Evolutionary conservation across 2,888 invertebrate genomes (phyloP), one percentile per base, ranked within the genome.

Genomic region (Phyto melanocephala): DNA sequence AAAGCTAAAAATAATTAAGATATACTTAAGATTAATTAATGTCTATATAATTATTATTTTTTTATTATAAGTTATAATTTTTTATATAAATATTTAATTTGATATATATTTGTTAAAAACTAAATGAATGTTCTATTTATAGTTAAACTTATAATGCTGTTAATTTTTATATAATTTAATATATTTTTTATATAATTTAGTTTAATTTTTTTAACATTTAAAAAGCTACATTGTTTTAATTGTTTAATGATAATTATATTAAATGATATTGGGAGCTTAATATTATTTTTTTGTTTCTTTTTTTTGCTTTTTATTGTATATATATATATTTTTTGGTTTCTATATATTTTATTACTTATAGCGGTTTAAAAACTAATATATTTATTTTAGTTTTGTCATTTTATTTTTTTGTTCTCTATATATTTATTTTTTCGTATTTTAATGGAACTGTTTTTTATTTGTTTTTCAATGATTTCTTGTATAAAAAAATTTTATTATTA

Each of bases 151-250:
- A 70, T 50, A 35, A 24, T 40, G 24, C 10, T 54, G n/a, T 42
- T 52, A 60, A 15, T 50, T 65, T 52, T 40, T 60, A 35, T 62
- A 28, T 50, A 56, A 28, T 50, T 60, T 33, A 63, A 35, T 70
- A 10, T 80, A 22, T 22, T n/a, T 17, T 45, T 40, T 42, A 28
- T 28, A 45, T 45, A 63, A 56, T 45, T 15, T 68, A 24, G 17
- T 40, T 68, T 77, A 33, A 8, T 35, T 63, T 65, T 76, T 78
- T 80, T 81, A 83, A 80, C 74, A 74, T 81, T 56, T 81, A 81
- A 83, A 81, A 83, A 81, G 80, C 80, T 82, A 82, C 79, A 37
- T 33, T 77, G 63, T 80, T 79, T 67, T 47, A 45, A 13, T 65
- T 17, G 1, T 45, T 63, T 22, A 56, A 54, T 70, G 33, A 50